Conservation (phyloP, 92 coral and sea anemone genomes). For the Anthopleura xanthogrammica region DNA sequence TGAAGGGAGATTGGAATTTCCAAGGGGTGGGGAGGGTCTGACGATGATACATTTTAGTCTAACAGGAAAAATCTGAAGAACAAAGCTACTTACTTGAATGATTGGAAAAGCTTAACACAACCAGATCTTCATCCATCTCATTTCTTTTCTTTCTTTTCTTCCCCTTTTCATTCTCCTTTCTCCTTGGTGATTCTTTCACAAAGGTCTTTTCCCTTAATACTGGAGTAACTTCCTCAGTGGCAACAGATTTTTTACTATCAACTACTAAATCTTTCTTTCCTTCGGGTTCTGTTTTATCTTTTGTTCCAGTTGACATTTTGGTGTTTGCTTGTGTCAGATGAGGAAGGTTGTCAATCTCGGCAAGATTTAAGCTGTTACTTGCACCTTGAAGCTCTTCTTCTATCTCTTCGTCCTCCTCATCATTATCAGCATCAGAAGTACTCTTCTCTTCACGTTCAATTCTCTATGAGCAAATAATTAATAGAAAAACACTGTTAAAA, state of each 20-base stretch:
- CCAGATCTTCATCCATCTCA: slow-evolving; percentile 50
- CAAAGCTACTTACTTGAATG: slow-evolving; percentile 24
- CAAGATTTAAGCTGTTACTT: slow-evolving; percentile 76
- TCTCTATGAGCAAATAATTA: slow-evolving; percentile 34
- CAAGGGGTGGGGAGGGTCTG: neutral
- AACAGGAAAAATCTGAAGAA: slow-evolving; percentile 2
- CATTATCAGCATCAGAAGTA: slow-evolving; percentile 21
- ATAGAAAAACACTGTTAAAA: no score
- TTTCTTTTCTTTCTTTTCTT: neutral
- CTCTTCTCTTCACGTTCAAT: slow-evolving; percentile 47
- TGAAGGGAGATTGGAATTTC: no score
- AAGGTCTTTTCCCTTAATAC: slow-evolving; percentile 33
- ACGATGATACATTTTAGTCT: neutral
- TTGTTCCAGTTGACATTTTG: slow-evolving; percentile 18
- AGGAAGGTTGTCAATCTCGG: slow-evolving; percentile 61
- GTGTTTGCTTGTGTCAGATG: slow-evolving; percentile 61
- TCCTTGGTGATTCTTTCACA: slow-evolving; percentile 32
- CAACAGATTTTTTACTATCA: slow-evolving; percentile 27
- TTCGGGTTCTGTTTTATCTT: slow-evolving; percentile 2
- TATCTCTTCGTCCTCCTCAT: slow-evolving; percentile 69
- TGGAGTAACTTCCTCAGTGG: slow-evolving; percentile 6
- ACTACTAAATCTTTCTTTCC: neutral
- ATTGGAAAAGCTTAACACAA: slow-evolving; percentile 60
- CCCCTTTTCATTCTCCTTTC: neutral
- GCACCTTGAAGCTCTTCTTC: slow-evolving; percentile 93